A percentile compares a stretch with the other conserved stretches of the same genome.
Evolutionary conservation across 2,888 invertebrate genomes (phyloP).

Genomic region (Saturnia japonica): DNA sequence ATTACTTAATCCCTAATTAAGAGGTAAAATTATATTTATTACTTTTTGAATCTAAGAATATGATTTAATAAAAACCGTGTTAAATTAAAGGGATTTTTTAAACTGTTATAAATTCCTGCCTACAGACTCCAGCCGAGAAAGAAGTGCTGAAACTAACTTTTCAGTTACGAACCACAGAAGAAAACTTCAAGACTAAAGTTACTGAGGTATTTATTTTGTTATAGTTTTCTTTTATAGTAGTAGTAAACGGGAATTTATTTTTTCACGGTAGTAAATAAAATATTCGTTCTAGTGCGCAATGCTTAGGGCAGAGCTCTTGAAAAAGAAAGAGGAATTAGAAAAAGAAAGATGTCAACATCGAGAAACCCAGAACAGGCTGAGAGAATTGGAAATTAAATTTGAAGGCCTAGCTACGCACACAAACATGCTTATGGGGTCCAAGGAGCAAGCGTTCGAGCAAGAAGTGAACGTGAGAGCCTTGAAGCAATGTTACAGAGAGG

Average conservation of each 20-base stretch:
- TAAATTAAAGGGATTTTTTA: background rate
- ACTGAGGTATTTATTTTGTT: constrained; percentile 81
- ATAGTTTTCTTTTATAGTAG: too few relatives aligned
- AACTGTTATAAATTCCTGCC: background rate
- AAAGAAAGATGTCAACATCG: constrained; percentile 82
- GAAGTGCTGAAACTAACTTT: constrained; percentile 83
- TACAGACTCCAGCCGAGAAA: constrained; percentile 75
- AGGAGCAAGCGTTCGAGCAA: constrained; percentile 84
- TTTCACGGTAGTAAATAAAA: background rate
- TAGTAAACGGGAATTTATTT: background rate
- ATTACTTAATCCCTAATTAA: background rate
- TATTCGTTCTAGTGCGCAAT: constrained; percentile 60
- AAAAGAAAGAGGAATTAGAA: constrained; percentile 81
- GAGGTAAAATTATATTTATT: background rate
- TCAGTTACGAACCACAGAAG: constrained; percentile 84
- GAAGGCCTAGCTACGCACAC: constrained; percentile 64
- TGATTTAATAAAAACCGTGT: background rate
- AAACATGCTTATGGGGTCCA: constrained; percentile 75
- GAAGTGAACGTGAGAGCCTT: constrained; percentile 71
- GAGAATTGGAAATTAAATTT: constrained; percentile 69
- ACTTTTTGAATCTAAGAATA: background rate
- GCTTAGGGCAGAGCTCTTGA: constrained; percentile 62
- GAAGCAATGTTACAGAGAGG: constrained; percentile 83
- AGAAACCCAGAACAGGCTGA: constrained; percentile 66
- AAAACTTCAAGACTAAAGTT: constrained; percentile 86